Evolutionary conservation across 2,888 invertebrate genomes (phyloP).

Genomic region (Micoletzkya japonica): DNA sequence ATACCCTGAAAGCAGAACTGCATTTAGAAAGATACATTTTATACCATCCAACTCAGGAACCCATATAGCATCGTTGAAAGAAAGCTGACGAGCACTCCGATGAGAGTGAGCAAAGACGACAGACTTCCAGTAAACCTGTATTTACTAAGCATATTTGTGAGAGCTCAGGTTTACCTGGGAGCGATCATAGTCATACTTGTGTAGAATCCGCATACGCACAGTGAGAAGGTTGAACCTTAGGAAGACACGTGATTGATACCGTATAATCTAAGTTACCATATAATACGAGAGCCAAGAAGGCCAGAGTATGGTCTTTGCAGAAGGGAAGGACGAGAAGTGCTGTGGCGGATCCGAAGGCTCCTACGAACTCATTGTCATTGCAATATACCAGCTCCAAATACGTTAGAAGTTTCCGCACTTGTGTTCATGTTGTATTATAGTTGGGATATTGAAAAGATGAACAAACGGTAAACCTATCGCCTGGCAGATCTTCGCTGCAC

Average conservation of each 20-base stretch:
- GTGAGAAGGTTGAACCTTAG: slow-evolving; percentile 9
- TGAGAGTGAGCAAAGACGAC: not conserved
- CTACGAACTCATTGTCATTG: too few relatives aligned
- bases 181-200: slow-evolving; percentile 20
- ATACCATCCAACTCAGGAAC: too few relatives aligned
- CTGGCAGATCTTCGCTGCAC: slow-evolving; percentile 10
- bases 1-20: too few relatives aligned
- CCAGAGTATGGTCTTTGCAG: slow-evolving; percentile 7
- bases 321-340: slow-evolving; percentile 15
- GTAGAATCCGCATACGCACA: slow-evolving; percentile 17
- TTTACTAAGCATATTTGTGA: not conserved
- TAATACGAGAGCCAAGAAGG: slow-evolving; percentile 5
- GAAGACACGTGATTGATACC: too few relatives aligned
- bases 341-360: slow-evolving; percentile 3
- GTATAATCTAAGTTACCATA: slow-evolving; percentile 16
- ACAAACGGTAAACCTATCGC: not conserved
- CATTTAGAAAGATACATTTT: too few relatives aligned
- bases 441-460: too few relatives aligned
- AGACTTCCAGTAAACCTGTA: slow-evolving; percentile 15
- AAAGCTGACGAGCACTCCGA: not conserved
- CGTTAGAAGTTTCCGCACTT: too few relatives aligned
- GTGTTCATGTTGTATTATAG: too few relatives aligned
- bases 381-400: too few relatives aligned
- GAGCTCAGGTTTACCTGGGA: not conserved
- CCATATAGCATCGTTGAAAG: not conserved